These are phyloP conservation scores for Rhincodon typus DNA, from an alignment of 2,797 vertebrate species.

Conservation along the genomic window DNA sequence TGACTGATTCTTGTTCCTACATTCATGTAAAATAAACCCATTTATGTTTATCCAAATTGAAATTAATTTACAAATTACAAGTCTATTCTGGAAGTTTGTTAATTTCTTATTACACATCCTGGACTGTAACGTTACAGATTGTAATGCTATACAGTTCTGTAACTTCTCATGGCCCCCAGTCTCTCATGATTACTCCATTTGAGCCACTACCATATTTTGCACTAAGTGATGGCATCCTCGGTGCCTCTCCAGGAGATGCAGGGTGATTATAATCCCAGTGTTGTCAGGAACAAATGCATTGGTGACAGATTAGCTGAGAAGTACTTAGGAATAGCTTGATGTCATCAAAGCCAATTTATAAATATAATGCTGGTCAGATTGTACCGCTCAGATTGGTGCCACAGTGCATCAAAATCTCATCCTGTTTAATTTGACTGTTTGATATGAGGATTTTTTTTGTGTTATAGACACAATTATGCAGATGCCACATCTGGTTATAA, in stretches of 20 bases:
- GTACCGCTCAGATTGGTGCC: not conserved
- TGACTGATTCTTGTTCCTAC: not conserved
- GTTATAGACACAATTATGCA: not conserved
- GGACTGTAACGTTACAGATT: not conserved
- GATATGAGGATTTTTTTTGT: not conserved
- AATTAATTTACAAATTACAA: not conserved
- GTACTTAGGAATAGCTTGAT: not conserved
- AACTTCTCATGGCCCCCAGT: not conserved
- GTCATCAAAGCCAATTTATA: not conserved
- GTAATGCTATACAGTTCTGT: not conserved
- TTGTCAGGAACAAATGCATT: not conserved
- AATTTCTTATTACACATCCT: not conserved
- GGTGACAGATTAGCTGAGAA: not conserved
- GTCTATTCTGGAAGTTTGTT: not conserved
- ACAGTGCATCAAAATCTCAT: not conserved
- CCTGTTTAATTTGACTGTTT: not conserved
- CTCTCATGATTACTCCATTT: not conserved
- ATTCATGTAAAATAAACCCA: not conserved
- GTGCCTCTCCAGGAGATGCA: not conserved
- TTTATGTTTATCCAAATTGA: not conserved
- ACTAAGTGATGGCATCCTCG: not conserved
- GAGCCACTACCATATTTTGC: not conserved
- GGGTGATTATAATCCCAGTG: not conserved
- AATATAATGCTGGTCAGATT: not conserved
- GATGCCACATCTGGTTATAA: not conserved